phyloP scores from a whole-genome alignment of 2,797 vertebrate genomes.

The Danio jaintianensis region DNA sequence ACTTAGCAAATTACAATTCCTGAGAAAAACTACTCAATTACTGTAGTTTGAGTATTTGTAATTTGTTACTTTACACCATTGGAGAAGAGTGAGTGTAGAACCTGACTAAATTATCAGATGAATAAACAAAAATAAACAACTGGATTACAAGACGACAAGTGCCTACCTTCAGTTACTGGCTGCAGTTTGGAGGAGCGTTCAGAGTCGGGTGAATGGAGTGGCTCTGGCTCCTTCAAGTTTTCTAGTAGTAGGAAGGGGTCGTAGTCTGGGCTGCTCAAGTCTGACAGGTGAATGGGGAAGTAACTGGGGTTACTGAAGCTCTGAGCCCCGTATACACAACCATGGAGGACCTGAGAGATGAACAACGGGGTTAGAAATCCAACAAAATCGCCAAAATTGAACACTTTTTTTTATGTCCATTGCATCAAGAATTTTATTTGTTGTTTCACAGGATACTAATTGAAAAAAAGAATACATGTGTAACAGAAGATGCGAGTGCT shows the following conservation, averaged over 20 bases:
- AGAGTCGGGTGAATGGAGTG: slow-evolving; percentile 95
- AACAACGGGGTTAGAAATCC: background rate
- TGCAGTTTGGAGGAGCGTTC: slow-evolving; percentile 97
- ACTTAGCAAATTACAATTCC: no score
- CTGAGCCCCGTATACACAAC: slow-evolving; percentile 97
- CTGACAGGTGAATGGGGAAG: slow-evolving; percentile 93
- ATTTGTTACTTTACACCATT: no score
- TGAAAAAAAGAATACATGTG: background rate
- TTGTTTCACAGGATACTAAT: background rate
- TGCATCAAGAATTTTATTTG: no score
- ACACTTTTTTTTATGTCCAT: no score
- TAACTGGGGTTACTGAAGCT: slow-evolving; percentile 93
- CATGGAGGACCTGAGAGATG: slow-evolving; percentile 88
- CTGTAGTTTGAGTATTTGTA: no score
- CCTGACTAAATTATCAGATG: background rate
- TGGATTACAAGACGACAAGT: background rate
- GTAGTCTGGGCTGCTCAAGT: slow-evolving; percentile 91
- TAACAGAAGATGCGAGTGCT: background rate
- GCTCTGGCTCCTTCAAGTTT: slow-evolving; percentile 94
- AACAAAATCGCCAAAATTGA: background rate
- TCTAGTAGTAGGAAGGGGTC: slow-evolving; percentile 96
- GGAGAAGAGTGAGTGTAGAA: background rate
- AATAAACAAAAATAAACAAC: background rate
- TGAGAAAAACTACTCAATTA: no score
- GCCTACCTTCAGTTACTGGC: slow-evolving; percentile 92